Base-by-base conservation (phyloP, 2,113 vertebrate species). In the Cnemophilus loriae region DNA sequence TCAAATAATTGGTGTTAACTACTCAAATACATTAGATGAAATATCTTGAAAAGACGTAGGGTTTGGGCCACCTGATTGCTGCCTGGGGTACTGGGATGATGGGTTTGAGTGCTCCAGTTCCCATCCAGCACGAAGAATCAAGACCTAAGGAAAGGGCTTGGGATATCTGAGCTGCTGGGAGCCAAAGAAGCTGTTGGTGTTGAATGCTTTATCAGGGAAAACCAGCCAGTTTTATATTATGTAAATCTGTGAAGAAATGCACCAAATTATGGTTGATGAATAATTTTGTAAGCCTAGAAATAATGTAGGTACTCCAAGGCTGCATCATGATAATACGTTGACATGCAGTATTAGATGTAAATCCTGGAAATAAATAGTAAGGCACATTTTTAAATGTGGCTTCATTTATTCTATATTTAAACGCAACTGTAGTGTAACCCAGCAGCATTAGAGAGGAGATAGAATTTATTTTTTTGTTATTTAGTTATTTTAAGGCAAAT, bases 71-170 rank as follows among this genome's bases (percentile, higher is more conserved):
- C 50, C 23, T 86, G 55, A 14, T 30, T 50, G 56, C 73, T 67
- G n/a, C 27, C 64, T 57, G 27, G 64, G 44, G 39, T 60, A 22
- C 74, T 75, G 53, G 67, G 49, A 8, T 63, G 26, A 47, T 33
- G 56, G 16, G 20, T 50, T 75, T 74, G 35, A 55, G 42, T 47
- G 44, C 16, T 76, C 10, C 39, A 39, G n/a, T 57, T 93, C 30
- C 16, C 18, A 18, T n/a, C 22, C 0, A 1, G 16, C 1, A 3
- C 32, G 30, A 52, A 9, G 32, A 83, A 37, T 32, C 1, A 5
- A 76, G 20, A 73, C 18, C 3, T 56, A 35, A 76, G 27, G 49
- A 67, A 77, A 35, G 18, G 23, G 22, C 33, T 84, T 69, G 42
- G 50, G 32, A 3, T 55, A 35, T 19, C 46, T 83, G 74, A 75